Percentiles rank a stretch among this genome's conserved stretches.
phyloP scores from a whole-genome alignment of 2,888 invertebrate genomes.

The Gnatocerus cornutus region DNA sequence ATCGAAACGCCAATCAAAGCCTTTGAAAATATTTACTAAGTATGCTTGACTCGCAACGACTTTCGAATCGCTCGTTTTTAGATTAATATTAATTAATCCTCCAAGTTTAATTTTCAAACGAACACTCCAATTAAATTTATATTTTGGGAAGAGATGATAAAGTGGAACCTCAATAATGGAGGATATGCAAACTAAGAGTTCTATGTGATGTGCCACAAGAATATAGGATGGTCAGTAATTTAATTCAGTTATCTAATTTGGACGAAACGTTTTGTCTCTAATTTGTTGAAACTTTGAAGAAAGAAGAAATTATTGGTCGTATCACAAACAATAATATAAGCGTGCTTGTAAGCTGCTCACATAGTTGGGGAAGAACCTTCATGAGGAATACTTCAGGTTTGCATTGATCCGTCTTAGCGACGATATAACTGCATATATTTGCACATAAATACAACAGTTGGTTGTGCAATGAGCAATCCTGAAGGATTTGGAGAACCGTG shows the following conservation, averaged over 20 bases:
- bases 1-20: conserved; percentile 60
- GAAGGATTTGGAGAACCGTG: conserved; percentile 30
- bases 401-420: conserved; percentile 35
- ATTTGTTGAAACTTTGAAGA: too few species aligned
- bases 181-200: conserved; percentile 24
- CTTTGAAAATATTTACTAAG: conserved; percentile 59
- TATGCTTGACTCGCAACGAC: conserved; percentile 54
- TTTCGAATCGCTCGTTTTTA: conserved; percentile 21
- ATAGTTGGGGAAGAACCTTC: too few species aligned
- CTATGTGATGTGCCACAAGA: conserved; percentile 2
- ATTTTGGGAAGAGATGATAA: conserved; percentile 6
- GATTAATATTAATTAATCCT: conserved; percentile 27
- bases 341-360: too few species aligned
- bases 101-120: conserved; percentile 10
- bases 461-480: conserved; percentile 40
- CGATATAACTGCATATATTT: conserved; percentile 40
- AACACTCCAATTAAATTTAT: conserved; percentile 18
- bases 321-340: too few species aligned
- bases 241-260: neutral
- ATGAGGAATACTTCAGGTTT: neutral
- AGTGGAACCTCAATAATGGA: neutral
- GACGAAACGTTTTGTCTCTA: too few species aligned
- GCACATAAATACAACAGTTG: conserved; percentile 35
- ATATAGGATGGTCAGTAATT: conserved; percentile 5
- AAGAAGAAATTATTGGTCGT: too few species aligned